Base-by-base conservation (phyloP, 2,797 vertebrate species). In the Podargus strigoides region DNA sequence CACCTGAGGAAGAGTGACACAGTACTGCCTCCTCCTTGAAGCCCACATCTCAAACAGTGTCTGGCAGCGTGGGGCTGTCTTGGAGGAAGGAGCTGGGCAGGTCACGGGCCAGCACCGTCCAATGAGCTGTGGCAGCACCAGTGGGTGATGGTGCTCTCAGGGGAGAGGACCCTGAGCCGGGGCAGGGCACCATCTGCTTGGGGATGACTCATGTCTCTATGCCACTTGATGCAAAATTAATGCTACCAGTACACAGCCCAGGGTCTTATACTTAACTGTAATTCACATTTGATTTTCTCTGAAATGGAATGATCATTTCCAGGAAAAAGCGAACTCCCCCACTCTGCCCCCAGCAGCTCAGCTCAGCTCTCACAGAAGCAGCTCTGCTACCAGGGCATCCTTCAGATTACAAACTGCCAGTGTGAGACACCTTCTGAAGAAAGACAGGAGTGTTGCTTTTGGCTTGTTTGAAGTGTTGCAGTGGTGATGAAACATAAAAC, bases 41-140 rank as follows among this genome's bases (percentile, higher is more conserved):
- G 59, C 7, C 7, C 3, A 0, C 5, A 3, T 15, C 39, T 50
- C 22, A 14, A 19, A 2, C 0, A 10, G 12, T 1, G 17, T 9
- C 39, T 15, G 63, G 41, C 37, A 90, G 44, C 4, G 1, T 10
- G 30, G 23, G 47, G 19, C 39, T 42, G 24, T 32, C 37, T 58
- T 42, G 4, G 4, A 12, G 27, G 74, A 59, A 36, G 62, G 17
- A 37, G 30, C 30, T 0, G 0, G 36, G 42, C 34, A 64, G 66
- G 34, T 34, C 26, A 1, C 6, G 18, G 73, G 70, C 2, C 1
- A 70, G 41, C 14, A 44, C 5, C 0, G 3, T 3, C 62, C 0
- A 3, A 72, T 58, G 10, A 56, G 72, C 53, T 36, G 42, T 3
- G 1, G 50, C 39, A 63, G 44, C 66, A 46, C 23, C 24, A 1